Evolutionary conservation across 1,140 invertebrate species (phyloP), one percentile per base, ranked within the genome.

Genomic region (Ericerus pela): DNA sequence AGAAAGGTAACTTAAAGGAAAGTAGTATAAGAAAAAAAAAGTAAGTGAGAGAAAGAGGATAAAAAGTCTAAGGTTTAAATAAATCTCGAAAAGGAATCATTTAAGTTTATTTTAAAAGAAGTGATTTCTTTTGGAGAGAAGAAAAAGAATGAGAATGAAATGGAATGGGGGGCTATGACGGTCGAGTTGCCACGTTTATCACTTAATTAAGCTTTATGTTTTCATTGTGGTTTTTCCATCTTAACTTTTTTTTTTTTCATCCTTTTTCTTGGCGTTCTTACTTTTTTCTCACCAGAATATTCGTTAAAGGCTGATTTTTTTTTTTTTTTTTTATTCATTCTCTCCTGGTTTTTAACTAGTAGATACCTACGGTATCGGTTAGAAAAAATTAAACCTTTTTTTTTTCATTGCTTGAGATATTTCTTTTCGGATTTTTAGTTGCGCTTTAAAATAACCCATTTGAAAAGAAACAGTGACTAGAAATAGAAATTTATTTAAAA

Each of bases 181-280:
- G 8, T 24, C 20, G 16, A 47, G 20, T 47, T 24, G 11, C 16
- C 18, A 24, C 41, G 41, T 47, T 47, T 47, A 47, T 47, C 41
- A 47, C 41, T 47, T 47, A 47, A 47, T 47, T 47, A 47, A 47
- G 41, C 41, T 47, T 47, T 47, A 47, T 47, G 41, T 47, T 47
- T 47, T 47, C 41, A 47, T 47, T 47, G 41, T 47, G 41, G 41
- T n/a, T 47, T 47, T 47, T 47, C 41, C 41, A 47, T 47, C 26
- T 47, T 24, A 22, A 47, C 41, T 47, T 47, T 47, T 24, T n/a
- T n/a, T n/a, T n/a, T n/a, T n/a, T n/a, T n/a, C n/a, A n/a, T n/a
- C n/a, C n/a, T n/a, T n/a, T n/a, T n/a, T n/a, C n/a, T n/a, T n/a
- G n/a, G n/a, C n/a, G n/a, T n/a, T n/a, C n/a, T n/a, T n/a, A n/a